These are phyloP conservation scores for Thecocarcelia acutangulata DNA, from an alignment of 2,888 invertebrate species.

Conservation along the genomic window DNA sequence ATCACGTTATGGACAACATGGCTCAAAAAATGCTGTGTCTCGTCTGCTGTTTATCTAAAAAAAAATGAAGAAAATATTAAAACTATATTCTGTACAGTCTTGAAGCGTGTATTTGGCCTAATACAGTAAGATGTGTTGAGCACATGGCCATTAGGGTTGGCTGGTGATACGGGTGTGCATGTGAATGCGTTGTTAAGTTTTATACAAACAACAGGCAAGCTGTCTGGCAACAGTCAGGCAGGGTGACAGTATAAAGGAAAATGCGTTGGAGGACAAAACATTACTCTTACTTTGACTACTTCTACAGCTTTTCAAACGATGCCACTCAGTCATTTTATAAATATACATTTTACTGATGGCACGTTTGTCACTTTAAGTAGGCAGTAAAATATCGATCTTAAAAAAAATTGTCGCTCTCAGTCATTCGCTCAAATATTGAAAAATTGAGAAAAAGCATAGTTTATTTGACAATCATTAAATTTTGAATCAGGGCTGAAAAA, in stretches of 20 bases:
- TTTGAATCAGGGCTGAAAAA: no score
- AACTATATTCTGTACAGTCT: no score
- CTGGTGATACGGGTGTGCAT: slow-evolving; percentile 29
- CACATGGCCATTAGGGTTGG: no score
- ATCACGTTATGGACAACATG: no score
- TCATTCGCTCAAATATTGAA: slow-evolving; percentile 24
- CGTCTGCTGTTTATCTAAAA: no score
- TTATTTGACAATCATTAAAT: slow-evolving; percentile 17
- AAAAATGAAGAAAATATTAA: no score
- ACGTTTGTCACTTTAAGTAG: slow-evolving; percentile 69
- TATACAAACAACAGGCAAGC: slow-evolving; percentile 13
- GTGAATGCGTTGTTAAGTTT: slow-evolving; percentile 13
- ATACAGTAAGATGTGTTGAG: no score
- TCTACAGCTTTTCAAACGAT: slow-evolving; percentile 12
- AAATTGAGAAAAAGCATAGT: slow-evolving; percentile 43
- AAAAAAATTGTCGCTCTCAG: slow-evolving; percentile 61
- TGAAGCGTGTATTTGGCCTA: no score
- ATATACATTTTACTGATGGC: slow-evolving; percentile 53
- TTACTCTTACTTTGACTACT: slow-evolving; percentile 70
- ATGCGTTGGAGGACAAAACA: slow-evolving; percentile 77
- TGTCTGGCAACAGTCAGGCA: slow-evolving; percentile 16
- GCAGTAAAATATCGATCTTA: slow-evolving; percentile 76
- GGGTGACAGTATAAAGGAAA: slow-evolving; percentile 65
- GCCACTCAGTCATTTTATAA: slow-evolving; percentile 48
- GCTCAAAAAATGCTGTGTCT: no score